A percentile compares a stretch with the other conserved stretches of the same genome.
phyloP scores from a whole-genome alignment of 2,113 vertebrate genomes.

The Sorex araneus region DNA sequence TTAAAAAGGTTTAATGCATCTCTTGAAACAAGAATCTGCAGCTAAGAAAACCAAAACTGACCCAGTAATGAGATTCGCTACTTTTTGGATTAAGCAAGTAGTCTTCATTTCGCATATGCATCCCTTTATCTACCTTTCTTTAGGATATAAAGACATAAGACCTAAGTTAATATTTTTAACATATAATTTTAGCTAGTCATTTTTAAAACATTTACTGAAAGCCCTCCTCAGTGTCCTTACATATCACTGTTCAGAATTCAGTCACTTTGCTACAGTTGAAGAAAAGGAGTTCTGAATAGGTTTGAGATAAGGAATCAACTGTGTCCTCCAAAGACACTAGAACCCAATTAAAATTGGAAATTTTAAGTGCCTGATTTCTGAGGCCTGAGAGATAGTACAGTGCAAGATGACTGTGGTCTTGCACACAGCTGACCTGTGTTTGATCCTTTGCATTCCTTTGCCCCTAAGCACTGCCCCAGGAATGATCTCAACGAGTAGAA shows the following conservation, averaged over 20 bases:
- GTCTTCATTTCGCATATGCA: not conserved
- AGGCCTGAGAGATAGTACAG: no score
- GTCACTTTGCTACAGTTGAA: not conserved
- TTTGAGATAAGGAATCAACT: not conserved
- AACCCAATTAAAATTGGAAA: slow-evolving; percentile 17
- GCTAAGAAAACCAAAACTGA: not conserved
- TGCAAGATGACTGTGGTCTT: no score
- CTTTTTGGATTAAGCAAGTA: not conserved
- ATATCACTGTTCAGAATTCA: not conserved
- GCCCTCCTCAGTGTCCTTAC: not conserved
- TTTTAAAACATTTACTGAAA: slow-evolving; percentile 10
- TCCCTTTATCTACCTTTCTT: not conserved
- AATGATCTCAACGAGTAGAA: no score
- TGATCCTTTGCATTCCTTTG: no score
- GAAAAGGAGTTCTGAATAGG: not conserved
- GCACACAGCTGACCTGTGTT: no score
- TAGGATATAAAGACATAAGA: no score
- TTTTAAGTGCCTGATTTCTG: not conserved
- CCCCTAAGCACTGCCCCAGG: no score
- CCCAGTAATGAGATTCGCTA: not conserved
- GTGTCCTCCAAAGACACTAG: not conserved
- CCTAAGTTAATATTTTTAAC: no score
- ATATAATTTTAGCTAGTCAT: not conserved
- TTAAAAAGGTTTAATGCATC: no score
- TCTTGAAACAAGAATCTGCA: no score